Percentiles rank a stretch among this genome's conserved stretches.
Conservation (phyloP, 2,888 invertebrate genomes). For the Morpho deidamia region DNA sequence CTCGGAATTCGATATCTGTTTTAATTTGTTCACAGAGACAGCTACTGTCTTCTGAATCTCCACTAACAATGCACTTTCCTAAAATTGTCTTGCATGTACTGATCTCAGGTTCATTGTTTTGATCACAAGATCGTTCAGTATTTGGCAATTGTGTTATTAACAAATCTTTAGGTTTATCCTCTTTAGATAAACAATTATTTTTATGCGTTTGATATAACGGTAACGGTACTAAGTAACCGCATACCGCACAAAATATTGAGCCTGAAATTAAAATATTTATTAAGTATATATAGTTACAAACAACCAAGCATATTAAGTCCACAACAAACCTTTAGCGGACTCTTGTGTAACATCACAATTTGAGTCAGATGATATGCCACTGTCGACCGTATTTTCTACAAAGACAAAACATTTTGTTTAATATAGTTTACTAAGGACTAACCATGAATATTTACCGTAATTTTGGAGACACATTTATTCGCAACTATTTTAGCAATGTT, state of each 20-base stretch:
- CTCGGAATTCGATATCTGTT: constrained; percentile 30
- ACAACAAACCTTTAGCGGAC: constrained; percentile 3
- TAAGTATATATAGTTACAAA: too few relatives aligned
- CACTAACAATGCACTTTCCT: constrained; percentile 41
- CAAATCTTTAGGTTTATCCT: constrained; percentile 12
- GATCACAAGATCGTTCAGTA: constrained; percentile 19
- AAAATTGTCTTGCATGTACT: constrained; percentile 42
- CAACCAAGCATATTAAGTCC: too few relatives aligned
- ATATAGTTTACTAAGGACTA: too few relatives aligned
- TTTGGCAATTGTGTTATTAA: constrained; percentile 5
- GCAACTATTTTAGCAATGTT: too few relatives aligned
- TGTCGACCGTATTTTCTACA: constrained; percentile 37
- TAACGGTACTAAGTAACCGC: constrained; percentile 21
- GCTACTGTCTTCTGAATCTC: constrained; percentile 31
- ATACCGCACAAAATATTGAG: constrained; percentile 18
- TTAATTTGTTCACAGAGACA: constrained; percentile 49
- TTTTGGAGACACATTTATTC: too few relatives aligned
- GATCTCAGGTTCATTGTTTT: constrained; percentile 9
- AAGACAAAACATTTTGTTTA: constrained; percentile 13
- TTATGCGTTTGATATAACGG: constrained; percentile 19
- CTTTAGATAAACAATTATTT: constrained; percentile 18
- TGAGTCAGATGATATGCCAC: constrained; percentile 42
- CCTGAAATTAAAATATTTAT: too few relatives aligned
- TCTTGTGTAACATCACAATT: constrained; percentile 27
- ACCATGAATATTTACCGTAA: too few relatives aligned